These are phyloP conservation scores for Scaptomyza tumidula DNA, from an alignment of 2,888 invertebrate species.

Conservation along the genomic window DNA sequence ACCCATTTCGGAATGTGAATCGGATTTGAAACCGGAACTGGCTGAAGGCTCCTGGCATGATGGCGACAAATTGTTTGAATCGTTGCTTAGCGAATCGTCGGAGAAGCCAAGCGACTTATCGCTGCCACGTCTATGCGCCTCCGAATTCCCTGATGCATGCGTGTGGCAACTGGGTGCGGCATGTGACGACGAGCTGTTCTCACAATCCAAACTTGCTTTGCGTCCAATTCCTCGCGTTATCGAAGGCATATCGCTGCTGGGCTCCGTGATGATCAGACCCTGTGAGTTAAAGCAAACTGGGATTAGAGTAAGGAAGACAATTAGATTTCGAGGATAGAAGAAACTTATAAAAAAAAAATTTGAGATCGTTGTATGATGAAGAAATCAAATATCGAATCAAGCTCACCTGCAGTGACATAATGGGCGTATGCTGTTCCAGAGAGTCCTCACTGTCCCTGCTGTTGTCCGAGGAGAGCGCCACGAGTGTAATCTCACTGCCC, in stretches of 20 bases:
- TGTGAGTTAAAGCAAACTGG: conserved; percentile 13
- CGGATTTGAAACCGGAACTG: conserved; percentile 87
- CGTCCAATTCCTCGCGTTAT: conserved; percentile 92
- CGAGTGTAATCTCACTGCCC: conserved; percentile 92
- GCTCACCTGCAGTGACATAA: conserved; percentile 83
- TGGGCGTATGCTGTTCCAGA: conserved; percentile 86
- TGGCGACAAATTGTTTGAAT: conserved; percentile 86
- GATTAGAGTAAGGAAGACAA: background rate
- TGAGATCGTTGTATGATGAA: background rate
- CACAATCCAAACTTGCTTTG: conserved; percentile 88
- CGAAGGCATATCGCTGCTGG: conserved; percentile 89
- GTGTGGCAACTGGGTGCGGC: conserved; percentile 16
- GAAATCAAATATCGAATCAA: background rate
- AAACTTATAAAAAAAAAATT: background rate
- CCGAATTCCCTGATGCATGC: conserved; percentile 29
- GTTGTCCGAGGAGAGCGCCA: conserved; percentile 90
- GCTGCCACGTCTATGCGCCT: conserved; percentile 87
- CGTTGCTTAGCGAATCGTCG: conserved; percentile 90
- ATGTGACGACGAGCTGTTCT: conserved; percentile 67
- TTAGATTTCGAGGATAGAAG: background rate
- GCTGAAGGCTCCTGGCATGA: conserved; percentile 86
- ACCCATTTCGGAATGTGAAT: conserved; percentile 86
- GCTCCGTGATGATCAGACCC: conserved; percentile 79
- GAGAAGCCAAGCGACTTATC: conserved; percentile 90
- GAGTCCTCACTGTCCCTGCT: conserved; percentile 89